A percentile compares a stretch with the other conserved stretches of the same genome.
Conservation (phyloP, 2,888 invertebrate genomes). For the Eretmocerus hayati region DNA sequence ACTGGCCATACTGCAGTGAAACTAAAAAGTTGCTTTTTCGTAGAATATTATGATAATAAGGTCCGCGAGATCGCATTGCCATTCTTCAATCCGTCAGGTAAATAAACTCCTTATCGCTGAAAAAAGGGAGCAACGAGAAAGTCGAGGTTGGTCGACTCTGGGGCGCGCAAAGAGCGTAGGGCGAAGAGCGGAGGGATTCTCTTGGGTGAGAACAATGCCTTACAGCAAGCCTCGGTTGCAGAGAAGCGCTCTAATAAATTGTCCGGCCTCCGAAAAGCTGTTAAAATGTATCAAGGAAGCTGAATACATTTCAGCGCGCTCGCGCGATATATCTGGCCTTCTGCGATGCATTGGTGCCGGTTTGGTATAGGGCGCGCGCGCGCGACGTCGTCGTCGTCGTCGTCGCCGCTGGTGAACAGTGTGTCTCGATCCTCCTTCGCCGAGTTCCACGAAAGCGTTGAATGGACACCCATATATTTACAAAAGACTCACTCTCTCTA, state of each 20-base stretch:
- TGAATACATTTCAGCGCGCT: slow-evolving; percentile 11
- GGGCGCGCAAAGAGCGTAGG: not conserved
- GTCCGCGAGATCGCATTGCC: not conserved
- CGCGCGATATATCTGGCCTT: slow-evolving; percentile 13
- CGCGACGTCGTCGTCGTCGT: not conserved
- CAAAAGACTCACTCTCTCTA: too few relatives aligned
- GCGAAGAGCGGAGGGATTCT: not conserved
- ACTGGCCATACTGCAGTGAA: too few relatives aligned
- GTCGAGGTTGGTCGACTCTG: not conserved
- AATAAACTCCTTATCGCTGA: not conserved
- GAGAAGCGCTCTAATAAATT: not conserved
- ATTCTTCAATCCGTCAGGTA: not conserved
- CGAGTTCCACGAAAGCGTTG: slow-evolving; percentile 20
- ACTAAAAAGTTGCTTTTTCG: too few relatives aligned
- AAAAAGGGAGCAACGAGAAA: slow-evolving; percentile 10
- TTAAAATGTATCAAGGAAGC: slow-evolving; percentile 10
- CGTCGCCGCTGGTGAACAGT: too few relatives aligned
- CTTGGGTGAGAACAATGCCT: slow-evolving; percentile 1
- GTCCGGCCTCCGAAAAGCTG: slow-evolving; percentile 7
- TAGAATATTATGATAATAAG: too few relatives aligned
- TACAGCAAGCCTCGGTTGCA: not conserved
- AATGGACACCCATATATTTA: slow-evolving; percentile 18
- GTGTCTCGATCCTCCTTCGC: too few relatives aligned
- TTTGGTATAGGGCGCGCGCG: not conserved
- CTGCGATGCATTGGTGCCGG: not conserved